Conservation (phyloP, 2,797 vertebrate species). For the Sylvia borin region DNA sequence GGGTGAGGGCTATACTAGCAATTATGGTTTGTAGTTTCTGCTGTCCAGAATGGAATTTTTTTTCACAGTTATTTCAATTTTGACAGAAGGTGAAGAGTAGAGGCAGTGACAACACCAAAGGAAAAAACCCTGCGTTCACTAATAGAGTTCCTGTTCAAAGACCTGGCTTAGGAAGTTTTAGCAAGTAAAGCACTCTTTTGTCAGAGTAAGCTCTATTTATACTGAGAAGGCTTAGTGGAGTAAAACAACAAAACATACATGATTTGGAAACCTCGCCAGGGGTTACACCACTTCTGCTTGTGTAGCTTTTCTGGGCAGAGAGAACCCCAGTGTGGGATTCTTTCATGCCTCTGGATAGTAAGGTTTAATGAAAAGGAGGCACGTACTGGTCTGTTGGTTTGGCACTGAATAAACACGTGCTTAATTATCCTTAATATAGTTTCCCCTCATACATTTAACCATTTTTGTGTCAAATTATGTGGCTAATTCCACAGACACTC, state of each 20-base stretch:
- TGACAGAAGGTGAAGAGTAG: not conserved
- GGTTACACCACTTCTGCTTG: not conserved
- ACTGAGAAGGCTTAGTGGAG: not conserved
- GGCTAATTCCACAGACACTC: not conserved
- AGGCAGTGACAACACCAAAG: not conserved
- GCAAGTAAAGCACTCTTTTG: conserved; percentile 16
- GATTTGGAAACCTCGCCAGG: conserved; percentile 11
- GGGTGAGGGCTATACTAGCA: not conserved
- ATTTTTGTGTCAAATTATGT: not conserved
- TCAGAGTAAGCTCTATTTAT: conserved; percentile 8
- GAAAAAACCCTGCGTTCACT: not conserved
- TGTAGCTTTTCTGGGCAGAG: not conserved
- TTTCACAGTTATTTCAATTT: not conserved
- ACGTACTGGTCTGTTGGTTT: not conserved
- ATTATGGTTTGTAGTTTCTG: not conserved
- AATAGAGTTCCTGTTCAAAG: not conserved
- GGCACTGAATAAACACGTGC: not conserved
- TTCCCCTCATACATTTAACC: not conserved
- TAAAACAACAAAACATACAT: not conserved
- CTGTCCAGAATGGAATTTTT: not conserved
- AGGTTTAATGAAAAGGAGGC: not conserved
- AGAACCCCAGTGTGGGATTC: not conserved
- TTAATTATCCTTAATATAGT: not conserved
- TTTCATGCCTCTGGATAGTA: not conserved
- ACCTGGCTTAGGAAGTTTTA: conserved; percentile 22